Evolutionary conservation across 92 coral and sea anemone species (phyloP), one percentile per base, ranked within the genome.

Genomic region (Zoanthus gigantus): DNA sequence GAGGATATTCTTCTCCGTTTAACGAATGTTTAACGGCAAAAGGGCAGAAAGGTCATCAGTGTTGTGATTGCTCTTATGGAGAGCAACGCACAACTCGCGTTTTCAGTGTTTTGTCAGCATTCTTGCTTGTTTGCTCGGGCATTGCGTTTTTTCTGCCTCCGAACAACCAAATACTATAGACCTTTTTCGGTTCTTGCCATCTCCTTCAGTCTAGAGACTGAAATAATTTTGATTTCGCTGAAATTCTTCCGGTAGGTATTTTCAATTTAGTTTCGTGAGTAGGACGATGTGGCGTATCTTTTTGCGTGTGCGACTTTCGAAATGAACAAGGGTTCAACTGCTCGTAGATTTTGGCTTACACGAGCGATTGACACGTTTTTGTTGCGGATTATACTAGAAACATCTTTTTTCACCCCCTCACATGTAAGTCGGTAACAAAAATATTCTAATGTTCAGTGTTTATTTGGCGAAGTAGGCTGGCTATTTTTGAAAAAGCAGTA

Each of bases 41-140:
- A 92, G 97, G 94, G 94, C 94, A 92, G 79, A 94, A 78, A 92
- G 97, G 97, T 94, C 95, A 94, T 53, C 78, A 84, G 85, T 80
- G 90, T 87, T 92, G 57, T 88, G 87, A 81, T 75, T 72, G 90
- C 82, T 86, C 84, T 67, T 76, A 65, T 58, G 78, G 37, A 58
- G 58, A 31, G 37, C 48, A 47, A 67, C 17, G 69, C 69, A 8
- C 69, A 83, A 79, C 77, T 87, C 77, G 74, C 53, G 54, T 69
- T 67, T 78, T 30, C 30, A 54, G 15, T 79, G 85, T 74, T 66
- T 45, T 18, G 74, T 29, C 45, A 81, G 17, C 28, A 45, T 60
- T 60, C 85, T 81, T 81, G 74, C 60, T 79, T 79, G 58, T 81
- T 81, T 66, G 75, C 74, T 81, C 67, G 65, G 42, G 14, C 47